Percentiles rank a stretch among this genome's conserved stretches.
phyloP scores from a whole-genome alignment of 2,888 invertebrate species.

The Leptinotarsa juncta region DNA sequence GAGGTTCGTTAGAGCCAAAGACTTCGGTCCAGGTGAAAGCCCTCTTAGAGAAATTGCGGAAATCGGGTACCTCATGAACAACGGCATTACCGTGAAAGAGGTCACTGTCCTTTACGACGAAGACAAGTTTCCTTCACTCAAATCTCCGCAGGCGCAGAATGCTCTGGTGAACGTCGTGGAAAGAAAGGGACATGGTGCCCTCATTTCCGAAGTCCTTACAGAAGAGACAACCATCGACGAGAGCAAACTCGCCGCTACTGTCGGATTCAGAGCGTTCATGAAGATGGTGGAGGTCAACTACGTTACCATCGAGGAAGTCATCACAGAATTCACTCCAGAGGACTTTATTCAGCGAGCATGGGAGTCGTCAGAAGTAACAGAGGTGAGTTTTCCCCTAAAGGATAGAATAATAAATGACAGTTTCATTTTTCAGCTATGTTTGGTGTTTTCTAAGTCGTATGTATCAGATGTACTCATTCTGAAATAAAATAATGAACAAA shows the following conservation, averaged over 20 bases:
- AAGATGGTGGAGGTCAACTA: conserved; percentile 86
- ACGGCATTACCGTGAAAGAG: conserved; percentile 80
- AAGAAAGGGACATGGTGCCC: conserved; percentile 82
- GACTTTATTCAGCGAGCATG: conserved; percentile 86
- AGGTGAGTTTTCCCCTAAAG: conserved; percentile 66
- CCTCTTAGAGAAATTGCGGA: conserved; percentile 85
- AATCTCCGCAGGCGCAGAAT: conserved; percentile 85
- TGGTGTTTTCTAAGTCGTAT: too few relatives aligned
- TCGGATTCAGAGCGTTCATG: conserved; percentile 87
- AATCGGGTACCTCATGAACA: conserved; percentile 81
- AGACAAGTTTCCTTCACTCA: conserved; percentile 81
- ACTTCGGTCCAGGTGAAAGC: conserved; percentile 84
- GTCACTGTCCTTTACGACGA: conserved; percentile 83
- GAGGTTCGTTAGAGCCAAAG: conserved; percentile 79
- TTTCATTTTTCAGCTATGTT: too few relatives aligned
- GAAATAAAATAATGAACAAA: too few relatives aligned
- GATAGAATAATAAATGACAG: too few relatives aligned
- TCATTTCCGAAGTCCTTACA: conserved; percentile 84
- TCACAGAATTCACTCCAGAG: conserved; percentile 84
- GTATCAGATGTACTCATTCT: too few relatives aligned
- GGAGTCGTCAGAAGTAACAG: conserved; percentile 78
- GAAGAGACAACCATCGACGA: conserved; percentile 85
- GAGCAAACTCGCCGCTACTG: conserved; percentile 80
- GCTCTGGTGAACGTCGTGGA: conserved; percentile 88
- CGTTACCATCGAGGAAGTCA: conserved; percentile 85